Evolutionary conservation across 2,888 invertebrate species (phyloP).

Genomic region (Drosophila neoperkinsi): DNA sequence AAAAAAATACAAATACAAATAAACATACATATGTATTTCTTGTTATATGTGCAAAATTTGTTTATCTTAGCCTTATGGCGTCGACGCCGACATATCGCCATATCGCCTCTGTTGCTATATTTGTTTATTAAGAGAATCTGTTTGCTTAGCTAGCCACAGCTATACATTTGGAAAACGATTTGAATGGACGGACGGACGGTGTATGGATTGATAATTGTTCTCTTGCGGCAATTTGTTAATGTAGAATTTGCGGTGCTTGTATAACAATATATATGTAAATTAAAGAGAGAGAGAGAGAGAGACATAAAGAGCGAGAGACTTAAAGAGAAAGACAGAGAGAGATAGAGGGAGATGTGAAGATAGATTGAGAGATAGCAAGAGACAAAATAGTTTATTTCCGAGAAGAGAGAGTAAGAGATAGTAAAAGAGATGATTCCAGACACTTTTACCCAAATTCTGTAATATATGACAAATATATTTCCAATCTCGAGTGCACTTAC

Average conservation of each 20-base stretch:
- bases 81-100: slow-evolving; percentile 15
- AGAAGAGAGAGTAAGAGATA: neutral
- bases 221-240: slow-evolving; percentile 45
- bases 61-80: slow-evolving; percentile 51
- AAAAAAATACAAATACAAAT: neutral
- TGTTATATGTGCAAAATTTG: slow-evolving; percentile 36
- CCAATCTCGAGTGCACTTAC: neutral
- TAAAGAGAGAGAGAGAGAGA: neutral
- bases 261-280: neutral
- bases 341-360: neutral
- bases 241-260: slow-evolving; percentile 33
- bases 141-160: slow-evolving; percentile 37
- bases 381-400: neutral
- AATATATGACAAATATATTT: neutral
- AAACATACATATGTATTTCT: slow-evolving; percentile 11
- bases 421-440: neutral
- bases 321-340: too few relatives aligned
- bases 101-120: slow-evolving; percentile 22
- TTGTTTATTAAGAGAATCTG: slow-evolving; percentile 54
- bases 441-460: neutral
- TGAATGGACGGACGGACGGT: neutral
- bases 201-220: slow-evolving; percentile 15
- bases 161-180: slow-evolving; percentile 5
- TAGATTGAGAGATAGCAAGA: neutral
- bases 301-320: too few relatives aligned